Evolutionary conservation across 1,140 invertebrate genomes (phyloP).

Genomic region (Brachionus sp.): DNA sequence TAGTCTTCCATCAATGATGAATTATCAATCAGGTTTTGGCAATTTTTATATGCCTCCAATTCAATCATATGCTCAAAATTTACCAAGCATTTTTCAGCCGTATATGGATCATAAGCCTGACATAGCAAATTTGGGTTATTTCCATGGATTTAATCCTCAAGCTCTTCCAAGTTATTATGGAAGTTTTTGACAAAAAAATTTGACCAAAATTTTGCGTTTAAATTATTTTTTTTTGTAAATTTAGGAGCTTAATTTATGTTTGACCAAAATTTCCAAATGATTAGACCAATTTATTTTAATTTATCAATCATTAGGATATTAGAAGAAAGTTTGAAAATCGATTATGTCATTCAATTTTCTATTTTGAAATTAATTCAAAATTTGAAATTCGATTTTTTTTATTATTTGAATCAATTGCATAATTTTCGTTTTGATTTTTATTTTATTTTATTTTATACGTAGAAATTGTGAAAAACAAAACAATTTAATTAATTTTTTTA

Average conservation of each 20-base stretch:
- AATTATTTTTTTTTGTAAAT: constrained; percentile 44
- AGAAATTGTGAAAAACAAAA: not conserved
- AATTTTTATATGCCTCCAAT: constrained; percentile 31
- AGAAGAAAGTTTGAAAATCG: not conserved
- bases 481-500: not conserved
- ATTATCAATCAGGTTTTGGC: not conserved
- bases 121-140: not conserved
- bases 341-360: not conserved
- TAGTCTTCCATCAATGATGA: not conserved
- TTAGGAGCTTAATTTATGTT: constrained; percentile 42
- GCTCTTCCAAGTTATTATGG: constrained; percentile 5
- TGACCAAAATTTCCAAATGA: constrained; percentile 31
- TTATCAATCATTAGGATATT: constrained; percentile 22
- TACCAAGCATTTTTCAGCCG: constrained; percentile 7
- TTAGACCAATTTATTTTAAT: constrained; percentile 18
- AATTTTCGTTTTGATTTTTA: not conserved
- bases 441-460: not conserved
- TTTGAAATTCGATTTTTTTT: not conserved
- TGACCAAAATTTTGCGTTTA: constrained; percentile 20
- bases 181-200: not conserved
- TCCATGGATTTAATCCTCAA: constrained; percentile 25
- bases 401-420: not conserved
- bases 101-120: constrained; percentile 22
- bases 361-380: not conserved
- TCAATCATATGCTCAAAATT: constrained; percentile 13